Evolutionary conservation across 2,113 vertebrate species (phyloP), one percentile per base, ranked within the genome.

Genomic region (Tenrec ecaudatus): DNA sequence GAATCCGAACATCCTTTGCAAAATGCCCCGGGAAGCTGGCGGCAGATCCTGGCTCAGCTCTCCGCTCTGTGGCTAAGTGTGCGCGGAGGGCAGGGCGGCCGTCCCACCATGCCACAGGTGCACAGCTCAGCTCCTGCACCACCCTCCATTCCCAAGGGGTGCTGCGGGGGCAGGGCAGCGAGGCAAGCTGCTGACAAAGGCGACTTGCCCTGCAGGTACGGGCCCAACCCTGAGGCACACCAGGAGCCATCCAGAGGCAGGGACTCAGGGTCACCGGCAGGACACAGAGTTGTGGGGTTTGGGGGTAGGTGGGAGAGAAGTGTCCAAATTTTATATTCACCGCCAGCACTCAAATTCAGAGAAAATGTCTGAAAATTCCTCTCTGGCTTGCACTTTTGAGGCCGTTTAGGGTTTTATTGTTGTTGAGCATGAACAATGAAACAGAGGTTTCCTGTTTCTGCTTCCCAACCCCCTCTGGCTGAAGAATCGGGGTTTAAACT

Each of bases 391-490:
- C 90, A 90, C 71, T 94, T 97, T 90, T 64, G 4, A 94, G 80
- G 80, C 82, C 0, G 0, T 93, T 95, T 94, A 94, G 93, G 93
- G 92, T 97, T 96, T 97, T 91, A 95, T 93, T 80, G 73, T 90
- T 80, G 73, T 90, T 19, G 71, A 93, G 80, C 68, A 66, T 33
- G 92, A 92, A 92, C 94, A 90, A 90, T 73, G 80, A 78, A 90
- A 89, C 4, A 89, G 90, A 86, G 3, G 79, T 92, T 96, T 96
- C 95, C 88, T 88, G 73, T 88, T 88, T 90, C 86, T 68, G 5
- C 4, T 78, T 53, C 79, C 76, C 86, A 47, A 20, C 17, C 68
- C 79, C 60, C 90, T 14, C 29, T 36, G 0, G 57, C 82, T 58
- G 36, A 91, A 68, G 89, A 95, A 84, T 91, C 19, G 76, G 84